A percentile compares a stretch with the other conserved stretches of the same genome.
phyloP scores from a whole-genome alignment of 2,888 invertebrate genomes.

The Drosophila anomalata region DNA sequence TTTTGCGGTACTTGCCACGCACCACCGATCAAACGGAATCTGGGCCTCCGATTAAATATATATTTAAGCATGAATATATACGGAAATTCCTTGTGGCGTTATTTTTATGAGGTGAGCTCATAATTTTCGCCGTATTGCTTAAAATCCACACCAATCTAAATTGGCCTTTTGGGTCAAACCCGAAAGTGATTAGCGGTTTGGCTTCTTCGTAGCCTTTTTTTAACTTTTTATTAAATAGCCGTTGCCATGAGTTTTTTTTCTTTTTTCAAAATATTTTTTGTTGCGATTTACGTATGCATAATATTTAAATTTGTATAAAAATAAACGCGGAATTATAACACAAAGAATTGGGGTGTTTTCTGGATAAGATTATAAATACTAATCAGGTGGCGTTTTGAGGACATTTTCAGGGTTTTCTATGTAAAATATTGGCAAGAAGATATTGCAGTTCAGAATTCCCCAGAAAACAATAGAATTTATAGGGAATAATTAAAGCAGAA shows the following conservation, averaged over 20 bases:
- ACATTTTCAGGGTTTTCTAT: too few species aligned
- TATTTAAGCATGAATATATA: slow-evolving; percentile 33
- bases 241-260: slow-evolving; percentile 18
- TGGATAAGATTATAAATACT: too few species aligned
- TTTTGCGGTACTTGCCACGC: slow-evolving; percentile 74
- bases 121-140: slow-evolving; percentile 61
- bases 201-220: neutral
- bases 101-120: slow-evolving; percentile 78
- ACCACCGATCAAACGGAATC: slow-evolving; percentile 62
- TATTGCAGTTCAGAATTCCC: too few species aligned
- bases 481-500: too few species aligned
- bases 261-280: neutral
- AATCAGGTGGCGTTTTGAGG: too few species aligned
- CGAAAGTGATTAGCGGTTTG: slow-evolving; percentile 52
- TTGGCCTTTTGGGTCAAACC: slow-evolving; percentile 60
- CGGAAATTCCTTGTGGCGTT: slow-evolving; percentile 71
- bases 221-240: slow-evolving; percentile 17
- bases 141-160: slow-evolving; percentile 25
- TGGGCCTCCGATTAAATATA: slow-evolving; percentile 49
- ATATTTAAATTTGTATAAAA: neutral
- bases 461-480: too few species aligned
- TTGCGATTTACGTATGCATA: neutral
- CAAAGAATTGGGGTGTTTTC: neutral
- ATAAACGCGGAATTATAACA: neutral
- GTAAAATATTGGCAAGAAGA: too few species aligned